Evolutionary conservation across 1,140 invertebrate species (phyloP).

Genomic region (Drosophila pallidifrons): DNA sequence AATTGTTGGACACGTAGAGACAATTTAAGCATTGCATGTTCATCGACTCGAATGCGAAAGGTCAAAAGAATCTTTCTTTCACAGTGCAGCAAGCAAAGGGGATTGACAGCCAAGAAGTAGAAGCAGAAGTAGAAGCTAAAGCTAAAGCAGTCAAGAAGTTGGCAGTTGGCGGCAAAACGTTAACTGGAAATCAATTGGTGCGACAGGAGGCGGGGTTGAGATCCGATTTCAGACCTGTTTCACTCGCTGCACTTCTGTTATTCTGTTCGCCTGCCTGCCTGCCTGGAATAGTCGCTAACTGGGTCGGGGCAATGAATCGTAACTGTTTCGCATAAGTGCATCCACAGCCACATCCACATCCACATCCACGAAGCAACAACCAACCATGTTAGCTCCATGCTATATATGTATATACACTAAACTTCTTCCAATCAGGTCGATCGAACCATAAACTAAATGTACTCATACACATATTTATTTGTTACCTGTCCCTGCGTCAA

Average conservation of each 20-base stretch:
- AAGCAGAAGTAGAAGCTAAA: neutral
- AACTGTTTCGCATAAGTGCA: slow-evolving; percentile 78
- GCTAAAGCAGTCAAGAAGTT: neutral
- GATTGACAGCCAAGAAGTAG: too few species aligned
- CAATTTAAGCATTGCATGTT: slow-evolving; percentile 20
- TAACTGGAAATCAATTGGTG: slow-evolving; percentile 46
- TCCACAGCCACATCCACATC: neutral
- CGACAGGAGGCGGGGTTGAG: slow-evolving; percentile 23
- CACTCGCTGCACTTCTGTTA: slow-evolving; percentile 19
- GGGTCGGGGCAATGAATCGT: slow-evolving; percentile 76
- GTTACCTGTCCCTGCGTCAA: neutral
- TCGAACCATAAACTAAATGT: neutral
- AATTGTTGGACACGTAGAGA: slow-evolving; percentile 23
- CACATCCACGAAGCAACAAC: neutral
- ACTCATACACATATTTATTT: neutral
- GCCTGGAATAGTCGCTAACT: slow-evolving; percentile 53
- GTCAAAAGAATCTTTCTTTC: slow-evolving; percentile 22
- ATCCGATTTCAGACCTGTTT: slow-evolving; percentile 41
- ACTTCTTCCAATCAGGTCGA: neutral
- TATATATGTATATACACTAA: neutral
- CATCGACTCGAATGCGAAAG: slow-evolving; percentile 19
- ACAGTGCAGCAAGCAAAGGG: neutral
- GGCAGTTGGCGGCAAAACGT: slow-evolving; percentile 3
- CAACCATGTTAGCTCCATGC: neutral
- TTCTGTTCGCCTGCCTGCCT: neutral